Conservation (phyloP, 1,140 invertebrate genomes). For the Lepidurus packardi region DNA sequence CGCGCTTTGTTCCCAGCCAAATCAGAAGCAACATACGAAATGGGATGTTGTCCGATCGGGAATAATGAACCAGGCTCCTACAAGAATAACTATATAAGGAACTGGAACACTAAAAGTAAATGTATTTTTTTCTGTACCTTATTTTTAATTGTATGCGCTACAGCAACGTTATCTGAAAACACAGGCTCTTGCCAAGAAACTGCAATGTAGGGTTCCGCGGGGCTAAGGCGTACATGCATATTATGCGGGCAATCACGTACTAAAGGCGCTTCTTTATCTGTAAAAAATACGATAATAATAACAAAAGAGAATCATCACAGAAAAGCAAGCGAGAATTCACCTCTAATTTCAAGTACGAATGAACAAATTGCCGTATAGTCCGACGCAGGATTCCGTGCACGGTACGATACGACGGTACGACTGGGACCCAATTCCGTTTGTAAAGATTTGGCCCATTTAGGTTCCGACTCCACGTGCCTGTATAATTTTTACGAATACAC, state of each 20-base stretch:
- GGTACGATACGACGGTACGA: slow-evolving; percentile 54
- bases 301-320: slow-evolving; percentile 14
- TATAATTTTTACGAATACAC: background rate
- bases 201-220: slow-evolving; percentile 50
- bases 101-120: background rate
- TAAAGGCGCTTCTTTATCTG: slow-evolving; percentile 54
- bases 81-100: slow-evolving; percentile 17
- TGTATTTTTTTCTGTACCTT: slow-evolving; percentile 46
- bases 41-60: slow-evolving; percentile 53
- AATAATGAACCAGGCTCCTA: slow-evolving; percentile 57
- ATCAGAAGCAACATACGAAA: slow-evolving; percentile 59
- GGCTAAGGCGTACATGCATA: slow-evolving; percentile 53
- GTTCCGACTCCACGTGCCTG: slow-evolving; percentile 57
- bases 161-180: slow-evolving; percentile 57
- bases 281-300: slow-evolving; percentile 30
- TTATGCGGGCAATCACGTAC: slow-evolving; percentile 58
- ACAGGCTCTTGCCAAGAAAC: slow-evolving; percentile 62
- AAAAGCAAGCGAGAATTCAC: slow-evolving; percentile 44
- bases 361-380: slow-evolving; percentile 54
- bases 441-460: slow-evolving; percentile 58
- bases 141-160: slow-evolving; percentile 56
- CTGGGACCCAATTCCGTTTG: slow-evolving; percentile 56
- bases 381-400: slow-evolving; percentile 53
- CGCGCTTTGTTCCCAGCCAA: slow-evolving; percentile 54
- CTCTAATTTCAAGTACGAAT: slow-evolving; percentile 56